Evolutionary conservation across 2,797 vertebrate species (phyloP).

Genomic region (Apogon talboti): DNA sequence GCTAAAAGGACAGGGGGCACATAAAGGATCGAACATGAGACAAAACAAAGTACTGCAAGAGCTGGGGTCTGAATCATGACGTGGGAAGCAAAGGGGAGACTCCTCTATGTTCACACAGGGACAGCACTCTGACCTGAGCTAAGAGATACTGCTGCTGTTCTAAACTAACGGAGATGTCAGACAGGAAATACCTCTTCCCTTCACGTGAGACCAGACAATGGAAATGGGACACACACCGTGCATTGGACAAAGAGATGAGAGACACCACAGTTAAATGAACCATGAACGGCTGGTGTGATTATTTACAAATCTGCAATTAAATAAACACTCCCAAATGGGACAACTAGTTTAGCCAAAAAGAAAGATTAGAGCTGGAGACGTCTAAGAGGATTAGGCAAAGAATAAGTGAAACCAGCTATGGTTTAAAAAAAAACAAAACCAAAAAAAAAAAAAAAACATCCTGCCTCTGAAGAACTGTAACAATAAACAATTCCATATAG

Average conservation of each 20-base stretch:
- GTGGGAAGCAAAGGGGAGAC: slow-evolving; percentile 3
- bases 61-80: neutral
- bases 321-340: slow-evolving; percentile 21
- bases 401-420: slow-evolving; percentile 25
- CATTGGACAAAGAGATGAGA: slow-evolving; percentile 42
- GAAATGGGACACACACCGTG: slow-evolving; percentile 38
- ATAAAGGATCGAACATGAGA: slow-evolving; percentile 9
- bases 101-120: slow-evolving; percentile 42
- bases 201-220: slow-evolving; percentile 57
- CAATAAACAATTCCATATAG: slow-evolving; percentile 15
- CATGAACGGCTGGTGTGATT: neutral
- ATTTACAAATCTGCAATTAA: slow-evolving; percentile 9
- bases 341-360: slow-evolving; percentile 29
- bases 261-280: slow-evolving; percentile 36
- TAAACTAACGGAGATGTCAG: slow-evolving; percentile 37
- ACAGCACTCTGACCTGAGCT: slow-evolving; percentile 18
- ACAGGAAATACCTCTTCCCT: slow-evolving; percentile 70
- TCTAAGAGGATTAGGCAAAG: slow-evolving; percentile 44
- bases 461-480: slow-evolving; percentile 23
- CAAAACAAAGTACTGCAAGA: neutral
- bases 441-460: neutral
- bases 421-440: neutral
- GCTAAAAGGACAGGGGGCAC: slow-evolving; percentile 76
- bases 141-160: slow-evolving; percentile 26
- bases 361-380: slow-evolving; percentile 27